Base-by-base conservation (phyloP, 2,113 vertebrate genomes). In the Mus pahari region DNA sequence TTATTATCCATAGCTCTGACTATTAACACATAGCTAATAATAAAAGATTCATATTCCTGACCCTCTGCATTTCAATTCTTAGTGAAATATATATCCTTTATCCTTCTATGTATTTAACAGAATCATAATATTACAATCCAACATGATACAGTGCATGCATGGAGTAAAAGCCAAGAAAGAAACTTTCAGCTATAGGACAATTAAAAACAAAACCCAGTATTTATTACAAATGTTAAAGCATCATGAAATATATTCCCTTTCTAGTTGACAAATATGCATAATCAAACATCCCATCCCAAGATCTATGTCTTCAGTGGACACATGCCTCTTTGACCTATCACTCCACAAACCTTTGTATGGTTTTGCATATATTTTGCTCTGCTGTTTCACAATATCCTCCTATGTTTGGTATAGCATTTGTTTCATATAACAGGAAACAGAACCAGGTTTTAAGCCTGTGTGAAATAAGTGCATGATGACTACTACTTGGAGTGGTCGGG, bases 191-290 rank as follows among this genome's bases (percentile, higher is more conserved):
- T 79, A 22, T 94, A 45, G 71, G 68, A 75, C 83, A 95, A 94
- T 68, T 94, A n/a, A 66, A 89, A 89, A 58, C 3, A 28, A 96
- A 95, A 90, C 84, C n/a, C 33, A 94, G 7, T 96, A 58, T 77
- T 90, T 78, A 91, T 71, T 93, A 92, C 87, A 95, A 28, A n/a
- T 48, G 86, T 92, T 66, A 73, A 94, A 87, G 90, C 16, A 94
- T 62, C 26, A 55, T 45, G 86, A 94, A 48, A 3, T 7, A 3
- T 26, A 93, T 39, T 12, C 36, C 91, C 6, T 58, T 78, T 91
- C 81, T 91, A 86, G 3, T 13, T 94, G 74, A 36, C 1, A 45
- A 88, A 79, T 70, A 62, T 16, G 70, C 3, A 68, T 91, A 39
- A 39, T 33, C 60, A 73, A 77, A 33, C 48, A 4, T 60, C 14